Evolutionary conservation across 2,797 vertebrate species (phyloP).

Genomic region (Sphenopsis melanotis): DNA sequence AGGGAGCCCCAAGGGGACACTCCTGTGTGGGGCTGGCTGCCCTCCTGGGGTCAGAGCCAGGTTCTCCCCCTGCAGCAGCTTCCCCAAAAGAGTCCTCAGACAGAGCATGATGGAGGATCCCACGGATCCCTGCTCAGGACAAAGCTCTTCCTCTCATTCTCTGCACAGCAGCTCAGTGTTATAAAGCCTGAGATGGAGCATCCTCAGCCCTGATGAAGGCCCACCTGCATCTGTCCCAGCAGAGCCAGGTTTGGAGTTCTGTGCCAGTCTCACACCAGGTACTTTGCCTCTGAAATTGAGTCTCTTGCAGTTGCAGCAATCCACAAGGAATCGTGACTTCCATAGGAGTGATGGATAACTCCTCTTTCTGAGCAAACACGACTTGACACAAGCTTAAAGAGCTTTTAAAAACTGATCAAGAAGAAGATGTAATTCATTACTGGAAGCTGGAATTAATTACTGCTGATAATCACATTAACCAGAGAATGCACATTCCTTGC

Average conservation of each 20-base stretch:
- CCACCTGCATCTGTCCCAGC: neutral
- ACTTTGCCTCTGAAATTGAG: neutral
- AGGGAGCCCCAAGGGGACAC: neutral
- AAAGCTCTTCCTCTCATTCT: neutral
- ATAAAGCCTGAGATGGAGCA: rapidly evolving
- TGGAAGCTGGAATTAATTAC: neutral
- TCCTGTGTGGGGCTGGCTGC: neutral
- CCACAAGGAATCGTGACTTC: neutral
- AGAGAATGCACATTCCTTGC: neutral
- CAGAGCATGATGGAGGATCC: rapidly evolving
- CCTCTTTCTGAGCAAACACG: neutral
- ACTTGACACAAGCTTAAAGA: neutral
- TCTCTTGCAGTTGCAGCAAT: neutral
- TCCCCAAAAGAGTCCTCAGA: neutral
- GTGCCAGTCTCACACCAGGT: rapidly evolving
- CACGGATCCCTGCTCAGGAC: rapidly evolving
- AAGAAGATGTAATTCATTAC: neutral
- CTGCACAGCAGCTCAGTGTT: neutral
- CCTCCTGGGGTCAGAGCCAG: neutral
- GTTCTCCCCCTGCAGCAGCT: neutral
- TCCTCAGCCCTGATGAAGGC: rapidly evolving
- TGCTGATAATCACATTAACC: neutral
- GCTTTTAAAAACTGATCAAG: neutral
- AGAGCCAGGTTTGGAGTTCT: neutral
- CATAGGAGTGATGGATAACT: neutral